These are phyloP conservation scores for Caerostris extrusa DNA, from an alignment of 1,140 invertebrate genomes.

Conservation along the genomic window DNA sequence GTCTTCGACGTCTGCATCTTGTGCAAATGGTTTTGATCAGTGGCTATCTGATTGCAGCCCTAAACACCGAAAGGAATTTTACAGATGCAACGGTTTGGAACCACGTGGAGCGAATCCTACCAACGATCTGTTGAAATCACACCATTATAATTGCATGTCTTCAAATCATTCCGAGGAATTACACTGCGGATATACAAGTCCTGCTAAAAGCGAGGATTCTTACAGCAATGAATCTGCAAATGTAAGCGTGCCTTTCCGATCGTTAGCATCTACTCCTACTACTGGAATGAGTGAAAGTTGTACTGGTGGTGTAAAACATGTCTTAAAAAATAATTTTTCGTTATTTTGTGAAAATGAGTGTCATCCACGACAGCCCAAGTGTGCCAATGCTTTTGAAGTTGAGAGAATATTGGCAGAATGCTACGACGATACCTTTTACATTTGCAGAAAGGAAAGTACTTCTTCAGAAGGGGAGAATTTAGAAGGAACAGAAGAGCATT, in stretches of 20 bases:
- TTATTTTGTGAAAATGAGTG: background rate
- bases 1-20: background rate
- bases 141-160: background rate
- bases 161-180: background rate
- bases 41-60: background rate
- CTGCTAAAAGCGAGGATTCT: background rate
- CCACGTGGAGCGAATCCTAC: background rate
- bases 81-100: background rate
- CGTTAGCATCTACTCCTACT: background rate
- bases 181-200: background rate
- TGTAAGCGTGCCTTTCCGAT: background rate
- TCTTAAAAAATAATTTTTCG: background rate
- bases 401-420: slow-evolving; percentile 19
- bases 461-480: background rate
- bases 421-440: background rate
- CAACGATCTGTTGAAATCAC: background rate
- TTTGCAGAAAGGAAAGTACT: background rate
- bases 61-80: background rate
- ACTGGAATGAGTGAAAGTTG: background rate
- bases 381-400: background rate
- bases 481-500: background rate
- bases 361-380: background rate
- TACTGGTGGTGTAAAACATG: background rate
- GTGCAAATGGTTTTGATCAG: background rate
- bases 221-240: background rate